These are phyloP conservation scores for Salpingus planirostris DNA, from an alignment of 2,888 invertebrate genomes.

Conservation along the genomic window DNA sequence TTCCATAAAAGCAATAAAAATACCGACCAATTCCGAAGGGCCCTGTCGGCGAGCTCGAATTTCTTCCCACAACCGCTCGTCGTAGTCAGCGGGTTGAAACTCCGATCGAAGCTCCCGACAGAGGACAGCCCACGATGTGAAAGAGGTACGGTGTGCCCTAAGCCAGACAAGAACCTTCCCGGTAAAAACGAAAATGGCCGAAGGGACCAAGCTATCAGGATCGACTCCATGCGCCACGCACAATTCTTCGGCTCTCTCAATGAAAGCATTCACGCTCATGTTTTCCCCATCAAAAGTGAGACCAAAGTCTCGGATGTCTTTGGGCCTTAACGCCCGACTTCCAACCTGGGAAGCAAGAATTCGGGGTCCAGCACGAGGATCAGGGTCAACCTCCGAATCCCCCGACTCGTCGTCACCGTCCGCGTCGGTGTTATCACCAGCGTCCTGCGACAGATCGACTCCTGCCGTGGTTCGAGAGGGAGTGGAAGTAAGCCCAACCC, in stretches of 20 bases:
- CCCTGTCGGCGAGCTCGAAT: conserved; percentile 14
- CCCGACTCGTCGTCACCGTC: background rate
- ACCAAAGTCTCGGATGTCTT: background rate
- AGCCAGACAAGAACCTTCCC: background rate
- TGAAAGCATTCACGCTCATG: background rate
- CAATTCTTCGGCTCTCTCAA: background rate
- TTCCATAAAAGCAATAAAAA: conserved; percentile 16
- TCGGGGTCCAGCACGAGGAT: background rate
- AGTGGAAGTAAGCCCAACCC: no score
- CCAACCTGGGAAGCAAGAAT: background rate
- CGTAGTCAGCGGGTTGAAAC: background rate
- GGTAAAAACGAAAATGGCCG: background rate
- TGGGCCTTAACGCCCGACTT: background rate
- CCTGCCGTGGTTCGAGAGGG: background rate
- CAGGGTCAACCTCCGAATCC: background rate
- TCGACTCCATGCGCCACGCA: background rate
- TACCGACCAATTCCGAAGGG: conserved; percentile 9
- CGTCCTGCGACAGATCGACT: background rate
- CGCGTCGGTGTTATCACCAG: background rate
- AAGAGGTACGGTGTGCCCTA: background rate
- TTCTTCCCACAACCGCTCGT: conserved; percentile 15
- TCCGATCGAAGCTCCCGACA: background rate
- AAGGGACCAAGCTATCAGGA: background rate
- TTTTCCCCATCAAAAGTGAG: background rate
- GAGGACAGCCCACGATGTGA: background rate